Conservation (phyloP, 2,888 invertebrate genomes). For the Zygogramma bicolorata region DNA sequence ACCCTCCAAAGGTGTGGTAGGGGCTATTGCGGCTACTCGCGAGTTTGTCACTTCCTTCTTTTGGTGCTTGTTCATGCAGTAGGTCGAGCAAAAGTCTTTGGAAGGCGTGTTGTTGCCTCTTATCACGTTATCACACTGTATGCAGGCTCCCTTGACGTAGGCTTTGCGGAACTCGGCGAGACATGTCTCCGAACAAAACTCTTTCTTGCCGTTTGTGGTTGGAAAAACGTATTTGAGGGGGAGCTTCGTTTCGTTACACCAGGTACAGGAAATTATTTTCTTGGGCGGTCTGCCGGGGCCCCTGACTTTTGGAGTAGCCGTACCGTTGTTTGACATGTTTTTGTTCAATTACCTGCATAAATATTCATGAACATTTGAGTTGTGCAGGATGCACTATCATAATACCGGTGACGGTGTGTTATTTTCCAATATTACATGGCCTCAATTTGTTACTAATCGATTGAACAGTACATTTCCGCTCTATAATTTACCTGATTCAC, state of each 20-base stretch:
- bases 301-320: slow-evolving; percentile 69
- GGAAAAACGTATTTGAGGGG: slow-evolving; percentile 89
- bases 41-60: slow-evolving; percentile 71
- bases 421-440: slow-evolving; percentile 12
- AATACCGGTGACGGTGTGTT: slow-evolving; percentile 22
- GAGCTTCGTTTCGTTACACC: slow-evolving; percentile 88
- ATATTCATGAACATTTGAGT: slow-evolving; percentile 20
- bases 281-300: slow-evolving; percentile 86
- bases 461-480: background rate
- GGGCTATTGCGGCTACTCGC: slow-evolving; percentile 65
- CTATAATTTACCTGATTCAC: slow-evolving; percentile 6
- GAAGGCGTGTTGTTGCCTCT: slow-evolving; percentile 78
- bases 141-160: slow-evolving; percentile 85
- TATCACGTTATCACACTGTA: slow-evolving; percentile 90
- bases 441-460: background rate
- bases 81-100: slow-evolving; percentile 87
- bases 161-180: slow-evolving; percentile 90
- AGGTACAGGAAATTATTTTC: slow-evolving; percentile 79
- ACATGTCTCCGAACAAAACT: slow-evolving; percentile 93
- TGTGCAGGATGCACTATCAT: slow-evolving; percentile 13
- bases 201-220: slow-evolving; percentile 89
- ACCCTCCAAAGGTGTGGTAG: slow-evolving; percentile 66
- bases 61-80: slow-evolving; percentile 87
- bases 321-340: slow-evolving; percentile 59
- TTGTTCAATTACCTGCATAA: slow-evolving; percentile 23